Evolutionary conservation across 1,140 invertebrate species (phyloP), one percentile per base, ranked within the genome.

Genomic region (Nylanderia fulva): DNA sequence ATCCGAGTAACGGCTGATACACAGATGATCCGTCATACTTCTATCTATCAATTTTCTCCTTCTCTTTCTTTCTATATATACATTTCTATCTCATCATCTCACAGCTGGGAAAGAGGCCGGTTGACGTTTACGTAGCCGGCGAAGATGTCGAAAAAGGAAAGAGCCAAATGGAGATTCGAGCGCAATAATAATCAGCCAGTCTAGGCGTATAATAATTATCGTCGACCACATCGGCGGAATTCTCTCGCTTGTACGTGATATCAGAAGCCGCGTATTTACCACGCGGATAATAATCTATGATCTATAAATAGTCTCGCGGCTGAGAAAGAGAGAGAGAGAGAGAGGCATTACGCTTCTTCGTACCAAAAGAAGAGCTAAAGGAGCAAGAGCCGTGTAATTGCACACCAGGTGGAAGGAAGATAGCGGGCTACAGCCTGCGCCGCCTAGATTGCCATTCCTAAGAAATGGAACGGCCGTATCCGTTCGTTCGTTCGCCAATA

Each of bases 221-320:
- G 33, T 13, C 54, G 60, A 36, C 77, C 63, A 48, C 45, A 68
- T 68, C 61, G 56, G 36, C 27, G 76, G 33, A 79, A 79, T 42
- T 68, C 63, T 77, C 79, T 21, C 66, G 74, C 61, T 88, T 80
- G 27, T 66, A 61, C 48, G 80, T 64, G 85, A 76, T 84, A 76
- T 52, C 80, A 84, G 54, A 64, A 84, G 80, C 79, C 68, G 58
- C 58, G 69, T 82, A 85, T 52, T 36, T 52, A 76, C 56, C 75
- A 18, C 45, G 64, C 84, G 71, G 63, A 68, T 79, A 71, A 42
- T 86, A 83, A 90, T 89, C 88, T 87, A 90, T 58, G 86, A 90
- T 88, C 84, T 90, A 90, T 90, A 90, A 90, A 90, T 90, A 90
- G 88, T 66, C 42, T 24, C 64, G 74, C 48, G 45, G 66, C 61